Evolutionary conservation across 2,888 invertebrate genomes (phyloP), one percentile per base, ranked within the genome.

Genomic region (Nemoura dubitans): DNA sequence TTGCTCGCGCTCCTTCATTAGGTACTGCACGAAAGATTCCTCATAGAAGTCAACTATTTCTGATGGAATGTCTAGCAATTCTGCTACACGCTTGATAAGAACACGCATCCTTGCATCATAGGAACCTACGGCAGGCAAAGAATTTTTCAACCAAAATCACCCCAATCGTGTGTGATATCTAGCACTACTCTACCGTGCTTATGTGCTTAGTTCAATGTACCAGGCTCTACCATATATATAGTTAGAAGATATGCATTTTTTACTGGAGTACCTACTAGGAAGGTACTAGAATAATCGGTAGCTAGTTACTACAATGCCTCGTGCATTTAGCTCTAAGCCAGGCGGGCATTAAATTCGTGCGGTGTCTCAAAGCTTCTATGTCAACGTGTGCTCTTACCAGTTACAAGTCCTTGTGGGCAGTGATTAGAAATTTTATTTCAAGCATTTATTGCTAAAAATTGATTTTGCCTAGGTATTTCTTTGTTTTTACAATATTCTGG

Each of bases 71-170:
- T 92, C 91, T 82, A 95, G 91, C 82, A 93, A 90, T 89, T 92
- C 92, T 26, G 93, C 91, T 36, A 94, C 90, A 89, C 93, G 92
- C 87, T 93, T 92, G 80, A 94, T 92, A 81, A 95, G 90, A 30
- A 94, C 94, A 88, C 95, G 91, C 90, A 93, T 92, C 81, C 95
- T 91, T 76, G 94, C 93, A 90, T 95, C 95, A 90, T 95, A 95
- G 89, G 92, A 92, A 80, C 94, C 95, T 94, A 89, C 30, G 90
- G 89, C 84, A 82, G 85, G 28, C n/a, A 81, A 28, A 14, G 30
- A n/a, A n/a, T 30, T 30, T 28, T 5, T 81, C n/a, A 30, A 78
- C 0, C 42, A n/a, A 27, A 76, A 85, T 21, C 25, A 84, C n/a
- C 27, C 30, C 36, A 36, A 36, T 36, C 83, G n/a, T 25, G 25